phyloP scores from a whole-genome alignment of 1,140 invertebrate genomes.

The Drosophila kurseongensis region DNA sequence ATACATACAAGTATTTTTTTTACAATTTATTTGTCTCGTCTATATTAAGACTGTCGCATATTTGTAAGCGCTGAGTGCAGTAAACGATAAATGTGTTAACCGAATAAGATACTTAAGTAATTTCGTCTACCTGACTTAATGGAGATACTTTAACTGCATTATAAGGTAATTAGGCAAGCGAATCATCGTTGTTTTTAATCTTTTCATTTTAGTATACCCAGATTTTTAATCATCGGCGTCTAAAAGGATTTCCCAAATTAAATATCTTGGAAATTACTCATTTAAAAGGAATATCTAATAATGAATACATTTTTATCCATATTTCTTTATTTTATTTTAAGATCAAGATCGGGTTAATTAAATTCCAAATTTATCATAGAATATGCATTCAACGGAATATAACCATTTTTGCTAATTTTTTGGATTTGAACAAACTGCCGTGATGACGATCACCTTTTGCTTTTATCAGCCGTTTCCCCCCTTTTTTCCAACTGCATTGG shows the following conservation, averaged over 20 bases:
- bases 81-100: conserved; percentile 63
- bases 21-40: conserved; percentile 28
- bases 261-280: too few relatives aligned
- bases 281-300: too few relatives aligned
- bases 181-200: conserved; percentile 5
- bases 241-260: too few relatives aligned
- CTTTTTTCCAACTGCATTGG: conserved; percentile 57
- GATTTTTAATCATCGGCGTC: background rate
- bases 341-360: too few relatives aligned
- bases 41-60: conserved; percentile 42
- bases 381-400: too few relatives aligned
- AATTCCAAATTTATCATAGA: too few relatives aligned
- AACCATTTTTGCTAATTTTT: background rate
- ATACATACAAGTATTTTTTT: conserved; percentile 26
- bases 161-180: conserved; percentile 15
- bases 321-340: too few relatives aligned
- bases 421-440: conserved; percentile 17
- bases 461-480: conserved; percentile 12
- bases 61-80: conserved; percentile 57
- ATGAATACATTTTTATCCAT: too few relatives aligned
- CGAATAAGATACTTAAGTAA: conserved; percentile 18
- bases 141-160: conserved; percentile 2
- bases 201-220: background rate
- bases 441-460: conserved; percentile 43
- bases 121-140: conserved; percentile 3